Conservation (phyloP, 1,140 invertebrate genomes). For the Drosophila aff. region DNA sequence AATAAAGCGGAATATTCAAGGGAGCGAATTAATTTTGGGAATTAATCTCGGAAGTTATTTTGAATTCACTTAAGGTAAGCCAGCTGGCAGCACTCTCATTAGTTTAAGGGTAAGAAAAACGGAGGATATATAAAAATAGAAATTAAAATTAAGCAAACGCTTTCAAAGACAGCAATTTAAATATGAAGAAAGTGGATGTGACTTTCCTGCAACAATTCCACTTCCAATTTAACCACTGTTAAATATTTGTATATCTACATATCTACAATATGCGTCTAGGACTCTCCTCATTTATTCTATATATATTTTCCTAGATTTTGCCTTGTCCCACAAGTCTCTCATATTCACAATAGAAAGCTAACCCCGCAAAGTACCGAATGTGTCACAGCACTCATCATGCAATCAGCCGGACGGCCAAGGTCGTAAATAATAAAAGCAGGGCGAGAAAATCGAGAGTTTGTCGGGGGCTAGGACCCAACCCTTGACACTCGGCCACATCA, state of each 20-base stretch:
- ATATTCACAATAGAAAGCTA: background rate
- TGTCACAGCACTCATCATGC: conserved; percentile 32
- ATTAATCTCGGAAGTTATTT: conserved; percentile 28
- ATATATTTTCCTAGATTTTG: background rate
- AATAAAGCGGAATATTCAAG: conserved; percentile 43
- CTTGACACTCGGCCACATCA: conserved; percentile 55
- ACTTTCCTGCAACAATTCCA: background rate
- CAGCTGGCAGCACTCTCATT: background rate
- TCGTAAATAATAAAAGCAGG: conserved; percentile 68
- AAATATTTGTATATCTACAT: background rate
- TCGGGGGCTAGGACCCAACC: conserved; percentile 14
- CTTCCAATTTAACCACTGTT: background rate
- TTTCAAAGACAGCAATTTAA: background rate
- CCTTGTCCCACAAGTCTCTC: background rate
- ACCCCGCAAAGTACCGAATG: conserved; percentile 13
- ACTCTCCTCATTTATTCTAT: background rate
- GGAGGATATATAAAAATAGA: too few relatives aligned
- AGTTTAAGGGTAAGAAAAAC: background rate
- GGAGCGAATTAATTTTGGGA: conserved; percentile 21
- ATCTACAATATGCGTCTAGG: background rate
- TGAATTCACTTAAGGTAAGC: conserved; percentile 9
- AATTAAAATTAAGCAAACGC: too few relatives aligned
- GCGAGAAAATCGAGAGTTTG: conserved; percentile 5
- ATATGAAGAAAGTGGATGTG: background rate
- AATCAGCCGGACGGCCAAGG: conserved; percentile 20